Conservation (phyloP, 1,140 invertebrate species). For the Ceratosolen fusciceps region DNA sequence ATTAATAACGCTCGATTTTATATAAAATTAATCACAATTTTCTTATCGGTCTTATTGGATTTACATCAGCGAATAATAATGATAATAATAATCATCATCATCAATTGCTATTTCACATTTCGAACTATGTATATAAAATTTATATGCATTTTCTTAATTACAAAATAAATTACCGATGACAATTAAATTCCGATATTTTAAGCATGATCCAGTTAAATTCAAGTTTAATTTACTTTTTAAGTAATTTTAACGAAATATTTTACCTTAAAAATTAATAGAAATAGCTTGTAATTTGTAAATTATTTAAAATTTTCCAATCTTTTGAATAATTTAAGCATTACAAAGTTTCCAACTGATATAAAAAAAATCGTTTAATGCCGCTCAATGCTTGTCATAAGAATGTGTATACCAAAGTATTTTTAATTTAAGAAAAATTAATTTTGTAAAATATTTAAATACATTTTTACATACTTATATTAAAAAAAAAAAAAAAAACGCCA, state of each 20-base stretch:
- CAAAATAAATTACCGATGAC: too few species aligned
- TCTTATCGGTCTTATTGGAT: too few species aligned
- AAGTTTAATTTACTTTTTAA: too few species aligned
- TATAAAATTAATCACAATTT: neutral
- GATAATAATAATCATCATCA: too few species aligned
- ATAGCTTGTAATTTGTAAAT: slow-evolving; percentile 2
- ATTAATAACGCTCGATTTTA: neutral
- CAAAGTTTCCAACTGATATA: neutral
- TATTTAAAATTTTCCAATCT: neutral
- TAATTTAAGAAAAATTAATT: slow-evolving; percentile 35
- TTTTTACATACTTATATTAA: too few species aligned
- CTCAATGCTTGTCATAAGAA: slow-evolving; percentile 1
- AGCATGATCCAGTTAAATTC: too few species aligned
- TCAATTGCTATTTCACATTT: too few species aligned
- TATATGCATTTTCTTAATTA: too few species aligned
- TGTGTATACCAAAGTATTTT: slow-evolving; percentile 38
- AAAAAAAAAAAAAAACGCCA: neutral
- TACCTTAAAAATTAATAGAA: neutral
- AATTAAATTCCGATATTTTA: too few species aligned
- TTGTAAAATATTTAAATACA: slow-evolving; percentile 43
- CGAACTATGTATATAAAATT: too few species aligned
- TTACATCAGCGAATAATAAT: too few species aligned
- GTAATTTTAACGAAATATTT: slow-evolving; percentile 15
- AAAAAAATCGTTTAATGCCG: neutral
- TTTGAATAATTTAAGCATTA: neutral